These are phyloP conservation scores for Anser brachyrhynchus DNA, from an alignment of 2,113 vertebrate species.

Conservation along the genomic window DNA sequence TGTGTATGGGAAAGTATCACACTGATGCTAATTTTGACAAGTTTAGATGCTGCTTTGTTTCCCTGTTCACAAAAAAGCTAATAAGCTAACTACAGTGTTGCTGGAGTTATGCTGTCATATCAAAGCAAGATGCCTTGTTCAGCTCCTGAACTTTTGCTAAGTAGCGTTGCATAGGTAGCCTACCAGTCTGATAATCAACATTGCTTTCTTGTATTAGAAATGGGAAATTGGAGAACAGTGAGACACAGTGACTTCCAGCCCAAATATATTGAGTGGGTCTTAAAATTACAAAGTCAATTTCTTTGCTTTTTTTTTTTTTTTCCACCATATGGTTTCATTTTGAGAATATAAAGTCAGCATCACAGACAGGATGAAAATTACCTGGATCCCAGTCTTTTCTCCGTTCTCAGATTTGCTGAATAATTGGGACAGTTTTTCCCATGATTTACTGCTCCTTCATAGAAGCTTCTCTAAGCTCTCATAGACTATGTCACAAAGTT, in stretches of 20 bases:
- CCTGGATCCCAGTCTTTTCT: background rate
- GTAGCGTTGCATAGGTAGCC: background rate
- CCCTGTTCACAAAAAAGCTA: background rate
- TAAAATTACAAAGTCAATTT: background rate
- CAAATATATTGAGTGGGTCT: background rate
- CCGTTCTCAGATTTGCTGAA: background rate
- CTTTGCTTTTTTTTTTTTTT: background rate
- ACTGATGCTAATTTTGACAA: background rate
- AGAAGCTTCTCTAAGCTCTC: background rate
- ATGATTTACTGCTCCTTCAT: background rate
- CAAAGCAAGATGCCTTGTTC: background rate
- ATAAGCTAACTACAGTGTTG: background rate
- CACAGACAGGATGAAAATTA: background rate
- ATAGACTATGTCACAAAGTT: background rate
- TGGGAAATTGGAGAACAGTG: background rate
- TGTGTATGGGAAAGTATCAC: background rate
- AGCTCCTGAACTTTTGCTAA: background rate
- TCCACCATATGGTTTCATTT: background rate
- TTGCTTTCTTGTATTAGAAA: background rate
- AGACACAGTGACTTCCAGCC: background rate
- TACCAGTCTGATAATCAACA: background rate
- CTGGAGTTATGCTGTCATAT: background rate
- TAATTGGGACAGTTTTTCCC: background rate
- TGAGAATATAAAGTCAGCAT: background rate
- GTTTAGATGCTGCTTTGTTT: background rate